Conservation (phyloP, 2,113 vertebrate species). For the Ophthalmolycus amberensis region DNA sequence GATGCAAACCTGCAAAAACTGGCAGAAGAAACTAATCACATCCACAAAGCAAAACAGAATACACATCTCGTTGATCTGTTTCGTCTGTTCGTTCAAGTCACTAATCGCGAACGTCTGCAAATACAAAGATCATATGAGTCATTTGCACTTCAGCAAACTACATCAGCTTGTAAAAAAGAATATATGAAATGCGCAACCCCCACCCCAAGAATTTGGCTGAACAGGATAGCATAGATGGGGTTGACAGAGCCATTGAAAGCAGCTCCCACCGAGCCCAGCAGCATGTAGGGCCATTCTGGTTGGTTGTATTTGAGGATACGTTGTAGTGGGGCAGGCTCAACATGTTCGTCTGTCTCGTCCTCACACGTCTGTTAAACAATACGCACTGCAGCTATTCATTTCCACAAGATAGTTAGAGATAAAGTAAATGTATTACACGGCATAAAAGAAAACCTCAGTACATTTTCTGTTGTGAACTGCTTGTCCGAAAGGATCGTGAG, state of each 20-base stretch:
- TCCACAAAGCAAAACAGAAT: slow-evolving; percentile 81
- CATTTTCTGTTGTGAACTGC: slow-evolving; percentile 36
- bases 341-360: slow-evolving; percentile 33
- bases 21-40: slow-evolving; percentile 78
- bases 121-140: background rate
- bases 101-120: slow-evolving; percentile 81
- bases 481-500: slow-evolving; percentile 34
- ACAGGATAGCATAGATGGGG: slow-evolving; percentile 82
- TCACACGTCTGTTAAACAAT: slow-evolving; percentile 53
- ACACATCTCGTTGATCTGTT: slow-evolving; percentile 78
- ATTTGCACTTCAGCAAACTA: background rate
- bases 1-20: slow-evolving; percentile 82
- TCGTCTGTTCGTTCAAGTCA: slow-evolving; percentile 72
- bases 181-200: background rate
- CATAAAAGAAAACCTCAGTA: slow-evolving; percentile 22
- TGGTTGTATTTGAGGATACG: slow-evolving; percentile 84
- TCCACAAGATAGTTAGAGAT: background rate
- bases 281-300: slow-evolving; percentile 84
- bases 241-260: slow-evolving; percentile 80
- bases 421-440: background rate
- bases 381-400: background rate
- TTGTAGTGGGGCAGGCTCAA: slow-evolving; percentile 73
- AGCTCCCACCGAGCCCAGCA: slow-evolving; percentile 83
- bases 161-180: slow-evolving; percentile 1
- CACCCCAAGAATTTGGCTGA: slow-evolving; percentile 85